These are phyloP conservation scores for Heliconius melpomene DNA, from an alignment of 1,140 invertebrate genomes.

Conservation along the genomic window DNA sequence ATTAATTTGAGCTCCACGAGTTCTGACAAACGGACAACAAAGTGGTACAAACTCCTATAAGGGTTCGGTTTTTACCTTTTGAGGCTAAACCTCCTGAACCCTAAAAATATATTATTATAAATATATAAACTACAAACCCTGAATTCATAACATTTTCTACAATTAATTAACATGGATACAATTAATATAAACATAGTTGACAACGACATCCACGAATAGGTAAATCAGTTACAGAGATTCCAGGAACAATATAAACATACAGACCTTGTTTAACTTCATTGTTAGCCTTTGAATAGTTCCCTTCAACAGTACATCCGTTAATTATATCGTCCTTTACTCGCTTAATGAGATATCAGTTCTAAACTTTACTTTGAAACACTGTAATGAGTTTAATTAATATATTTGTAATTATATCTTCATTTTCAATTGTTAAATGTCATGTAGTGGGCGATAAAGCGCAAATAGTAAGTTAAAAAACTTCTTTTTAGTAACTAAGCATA, in stretches of 20 bases:
- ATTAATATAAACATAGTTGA: neutral
- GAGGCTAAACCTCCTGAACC: no score
- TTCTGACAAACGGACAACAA: no score
- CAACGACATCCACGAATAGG: neutral
- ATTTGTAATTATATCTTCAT: neutral
- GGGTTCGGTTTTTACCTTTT: no score
- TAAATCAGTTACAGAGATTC: neutral
- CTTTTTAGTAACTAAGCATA: neutral
- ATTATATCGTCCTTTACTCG: neutral
- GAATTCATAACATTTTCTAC: neutral
- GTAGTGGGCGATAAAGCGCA: conserved; percentile 57
- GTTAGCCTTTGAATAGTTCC: neutral
- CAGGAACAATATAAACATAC: neutral
- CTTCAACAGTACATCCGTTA: neutral
- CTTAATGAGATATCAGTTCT: neutral
- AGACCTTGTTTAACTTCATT: neutral
- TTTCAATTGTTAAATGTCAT: conserved; percentile 45
- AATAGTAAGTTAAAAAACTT: conserved; percentile 50
- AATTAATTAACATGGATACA: neutral
- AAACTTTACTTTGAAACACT: neutral
- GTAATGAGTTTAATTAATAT: neutral
- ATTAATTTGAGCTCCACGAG: no score
- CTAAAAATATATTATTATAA: no score
- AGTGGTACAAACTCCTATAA: no score
- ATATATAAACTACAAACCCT: no score